A percentile compares a stretch with the other conserved stretches of the same genome.
Evolutionary conservation across 2,797 vertebrate species (phyloP).

Genomic region (Catamblyrhynchus diadema): DNA sequence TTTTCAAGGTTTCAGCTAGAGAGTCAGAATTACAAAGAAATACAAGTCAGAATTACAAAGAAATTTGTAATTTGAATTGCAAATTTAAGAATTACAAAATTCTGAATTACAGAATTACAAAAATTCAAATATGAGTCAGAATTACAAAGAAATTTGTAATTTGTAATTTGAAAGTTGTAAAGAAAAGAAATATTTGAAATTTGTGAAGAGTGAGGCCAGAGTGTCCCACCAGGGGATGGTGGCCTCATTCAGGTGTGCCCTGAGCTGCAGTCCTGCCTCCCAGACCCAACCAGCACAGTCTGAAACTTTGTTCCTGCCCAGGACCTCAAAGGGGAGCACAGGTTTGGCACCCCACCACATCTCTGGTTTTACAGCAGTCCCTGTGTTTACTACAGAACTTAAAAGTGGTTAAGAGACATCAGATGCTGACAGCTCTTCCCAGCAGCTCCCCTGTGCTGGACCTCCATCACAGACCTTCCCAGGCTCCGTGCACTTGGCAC

Average conservation of each 20-base stretch:
- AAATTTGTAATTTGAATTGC: no score
- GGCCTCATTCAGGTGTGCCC: background rate
- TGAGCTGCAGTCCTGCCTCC: background rate
- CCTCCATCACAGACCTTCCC: background rate
- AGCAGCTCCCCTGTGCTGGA: background rate
- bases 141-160: no score
- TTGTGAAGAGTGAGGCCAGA: background rate
- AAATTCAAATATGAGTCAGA: no score
- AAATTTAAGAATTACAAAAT: no score
- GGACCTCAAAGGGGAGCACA: background rate
- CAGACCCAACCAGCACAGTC: background rate
- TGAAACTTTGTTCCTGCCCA: background rate
- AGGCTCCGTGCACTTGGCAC: background rate
- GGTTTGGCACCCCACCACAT: background rate
- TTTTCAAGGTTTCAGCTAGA: background rate
- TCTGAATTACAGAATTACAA: no score
- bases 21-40: background rate
- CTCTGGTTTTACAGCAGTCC: background rate
- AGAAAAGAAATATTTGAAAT: no score
- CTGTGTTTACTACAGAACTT: constrained; percentile 11
- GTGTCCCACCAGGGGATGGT: background rate
- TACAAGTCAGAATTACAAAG: no score
- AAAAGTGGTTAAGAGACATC: constrained; percentile 3
- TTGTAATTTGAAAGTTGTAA: no score
- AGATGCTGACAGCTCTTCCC: constrained; percentile 25